Evolutionary conservation across 2,113 vertebrate genomes (phyloP).

Genomic region (Arizona elegans): DNA sequence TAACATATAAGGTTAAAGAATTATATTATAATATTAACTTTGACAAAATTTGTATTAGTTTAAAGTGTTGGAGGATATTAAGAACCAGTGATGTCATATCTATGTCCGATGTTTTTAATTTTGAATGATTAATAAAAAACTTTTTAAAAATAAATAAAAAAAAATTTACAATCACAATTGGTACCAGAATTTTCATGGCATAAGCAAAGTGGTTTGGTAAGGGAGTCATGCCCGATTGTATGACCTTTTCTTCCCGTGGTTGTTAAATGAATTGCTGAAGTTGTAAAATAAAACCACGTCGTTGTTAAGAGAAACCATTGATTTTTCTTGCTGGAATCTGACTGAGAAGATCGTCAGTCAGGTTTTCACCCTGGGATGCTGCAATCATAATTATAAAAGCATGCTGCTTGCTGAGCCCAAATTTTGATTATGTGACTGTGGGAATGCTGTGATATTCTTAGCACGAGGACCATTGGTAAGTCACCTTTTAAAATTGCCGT

Average conservation of each 20-base stretch:
- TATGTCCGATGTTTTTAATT: too few relatives aligned
- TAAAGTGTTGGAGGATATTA: too few relatives aligned
- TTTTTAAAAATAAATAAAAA: too few relatives aligned
- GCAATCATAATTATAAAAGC: background rate
- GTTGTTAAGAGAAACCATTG: background rate
- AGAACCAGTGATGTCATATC: too few relatives aligned
- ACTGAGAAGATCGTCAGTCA: background rate
- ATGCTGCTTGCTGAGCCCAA: too few relatives aligned
- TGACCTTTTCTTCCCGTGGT: background rate
- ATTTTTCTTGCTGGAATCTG: background rate
- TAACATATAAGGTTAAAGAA: too few relatives aligned
- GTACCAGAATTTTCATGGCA: background rate
- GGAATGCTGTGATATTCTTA: background rate
- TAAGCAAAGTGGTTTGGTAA: background rate
- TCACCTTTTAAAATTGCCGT: background rate
- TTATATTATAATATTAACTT: too few relatives aligned
- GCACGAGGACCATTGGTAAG: background rate
- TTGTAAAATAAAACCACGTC: background rate
- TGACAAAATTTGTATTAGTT: too few relatives aligned
- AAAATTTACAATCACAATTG: background rate
- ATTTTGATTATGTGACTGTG: background rate
- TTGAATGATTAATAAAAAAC: too few relatives aligned
- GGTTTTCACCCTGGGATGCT: background rate
- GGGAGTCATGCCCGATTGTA: background rate
- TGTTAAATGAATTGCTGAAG: background rate